A percentile compares a stretch with the other conserved stretches of the same genome.
These are phyloP conservation scores for Petrolisthes cinctipes DNA, from an alignment of 2,888 invertebrate genomes.

Conservation along the genomic window DNA sequence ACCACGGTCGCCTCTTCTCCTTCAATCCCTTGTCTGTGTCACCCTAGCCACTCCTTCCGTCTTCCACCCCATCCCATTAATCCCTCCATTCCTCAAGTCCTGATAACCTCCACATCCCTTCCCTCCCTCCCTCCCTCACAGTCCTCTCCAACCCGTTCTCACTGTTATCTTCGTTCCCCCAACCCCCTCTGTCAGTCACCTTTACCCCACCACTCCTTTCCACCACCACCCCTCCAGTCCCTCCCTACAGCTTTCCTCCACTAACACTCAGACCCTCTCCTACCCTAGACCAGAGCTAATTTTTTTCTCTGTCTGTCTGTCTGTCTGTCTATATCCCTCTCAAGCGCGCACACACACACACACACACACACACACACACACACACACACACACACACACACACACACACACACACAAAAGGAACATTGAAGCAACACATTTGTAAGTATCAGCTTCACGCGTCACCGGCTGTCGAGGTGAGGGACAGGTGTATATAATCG, in stretches of 20 bases:
- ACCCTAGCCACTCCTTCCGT: no score
- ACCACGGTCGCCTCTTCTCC: no score
- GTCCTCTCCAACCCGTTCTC: background rate
- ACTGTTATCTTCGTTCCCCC: background rate
- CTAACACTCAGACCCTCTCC: background rate
- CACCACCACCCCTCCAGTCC: background rate
- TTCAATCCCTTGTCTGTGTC: no score
- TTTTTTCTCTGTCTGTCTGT: background rate
- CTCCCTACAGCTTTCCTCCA: background rate
- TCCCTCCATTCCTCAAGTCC: no score
- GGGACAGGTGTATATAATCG: slow-evolving; percentile 13
- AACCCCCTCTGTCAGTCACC: no score
- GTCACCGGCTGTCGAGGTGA: background rate
- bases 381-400: slow-evolving; percentile 25
- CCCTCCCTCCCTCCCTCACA: background rate
- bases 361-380: slow-evolving; percentile 12
- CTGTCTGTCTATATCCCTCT: background rate
- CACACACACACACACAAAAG: no score
- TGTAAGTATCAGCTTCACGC: background rate
- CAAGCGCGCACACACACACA: background rate
- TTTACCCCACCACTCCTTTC: background rate
- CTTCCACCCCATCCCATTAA: no score
- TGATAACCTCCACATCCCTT: background rate
- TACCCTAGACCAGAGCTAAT: background rate
- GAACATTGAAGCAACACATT: background rate